Percentiles rank a stretch among this genome's conserved stretches.
These are phyloP conservation scores for Sturmia bella DNA, from an alignment of 2,888 invertebrate species.

Conservation along the genomic window DNA sequence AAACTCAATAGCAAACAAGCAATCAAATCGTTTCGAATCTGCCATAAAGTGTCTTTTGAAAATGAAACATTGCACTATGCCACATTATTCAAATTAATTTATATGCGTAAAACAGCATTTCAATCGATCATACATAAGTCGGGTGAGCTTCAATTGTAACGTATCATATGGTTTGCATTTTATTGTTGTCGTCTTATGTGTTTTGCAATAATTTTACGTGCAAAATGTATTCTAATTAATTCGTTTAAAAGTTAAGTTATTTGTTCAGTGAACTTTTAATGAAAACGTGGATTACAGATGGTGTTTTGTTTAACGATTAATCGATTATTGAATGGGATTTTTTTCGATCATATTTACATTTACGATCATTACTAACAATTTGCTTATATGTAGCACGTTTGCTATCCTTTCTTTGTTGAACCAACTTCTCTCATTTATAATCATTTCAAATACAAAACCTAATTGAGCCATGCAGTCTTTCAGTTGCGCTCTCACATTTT, in stretches of 20 bases:
- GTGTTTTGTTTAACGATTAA: constrained; percentile 41
- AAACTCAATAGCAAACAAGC: neutral
- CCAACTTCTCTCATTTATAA: too few species aligned
- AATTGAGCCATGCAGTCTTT: too few species aligned
- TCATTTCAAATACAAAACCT: too few species aligned
- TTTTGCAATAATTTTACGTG: constrained; percentile 61
- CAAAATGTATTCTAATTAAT: constrained; percentile 67
- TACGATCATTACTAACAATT: too few species aligned
- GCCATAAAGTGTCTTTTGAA: constrained; percentile 14
- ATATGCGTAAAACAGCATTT: neutral
- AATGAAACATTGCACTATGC: constrained; percentile 58
- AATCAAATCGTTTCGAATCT: constrained; percentile 5
- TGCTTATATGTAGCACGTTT: too few species aligned
- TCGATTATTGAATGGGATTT: constrained; percentile 10
- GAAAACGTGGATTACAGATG: constrained; percentile 45
- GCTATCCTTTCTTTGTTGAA: too few species aligned
- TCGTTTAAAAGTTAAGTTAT: constrained; percentile 55
- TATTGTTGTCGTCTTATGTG: constrained; percentile 13
- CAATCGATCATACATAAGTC: neutral
- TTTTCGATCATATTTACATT: too few species aligned
- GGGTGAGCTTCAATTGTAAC: constrained; percentile 13
- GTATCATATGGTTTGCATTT: constrained; percentile 15
- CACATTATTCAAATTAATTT: constrained; percentile 50
- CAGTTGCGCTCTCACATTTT: too few species aligned
- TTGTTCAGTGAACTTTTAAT: constrained; percentile 64